Percentiles rank a stretch among this genome's conserved stretches.
phyloP scores from a whole-genome alignment of 2,888 invertebrate genomes.

The Epinotia bilunana region DNA sequence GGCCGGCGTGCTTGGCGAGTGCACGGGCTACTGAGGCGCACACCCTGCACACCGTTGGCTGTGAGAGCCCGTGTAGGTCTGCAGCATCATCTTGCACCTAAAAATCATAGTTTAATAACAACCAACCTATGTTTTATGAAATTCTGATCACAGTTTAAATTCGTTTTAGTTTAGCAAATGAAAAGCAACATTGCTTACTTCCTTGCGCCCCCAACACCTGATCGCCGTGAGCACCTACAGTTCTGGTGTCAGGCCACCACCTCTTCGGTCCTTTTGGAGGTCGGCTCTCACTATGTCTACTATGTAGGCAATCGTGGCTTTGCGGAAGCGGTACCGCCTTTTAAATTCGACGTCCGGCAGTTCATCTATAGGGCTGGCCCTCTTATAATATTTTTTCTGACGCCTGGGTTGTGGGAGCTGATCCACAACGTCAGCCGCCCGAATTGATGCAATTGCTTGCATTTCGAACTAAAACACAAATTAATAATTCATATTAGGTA shows the following conservation, averaged over 20 bases:
- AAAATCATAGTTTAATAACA: background rate
- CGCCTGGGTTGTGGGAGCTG: background rate
- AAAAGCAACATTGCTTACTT: background rate
- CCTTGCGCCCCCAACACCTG: background rate
- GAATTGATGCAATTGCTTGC: background rate
- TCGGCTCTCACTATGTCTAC: background rate
- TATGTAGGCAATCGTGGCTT: background rate
- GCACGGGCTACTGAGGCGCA: background rate
- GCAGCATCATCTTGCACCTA: constrained; percentile 20
- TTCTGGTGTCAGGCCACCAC: constrained; percentile 14
- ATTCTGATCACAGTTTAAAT: background rate
- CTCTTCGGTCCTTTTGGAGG: background rate
- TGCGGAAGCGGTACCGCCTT: background rate
- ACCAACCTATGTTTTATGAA: background rate
- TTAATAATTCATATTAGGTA: no score
- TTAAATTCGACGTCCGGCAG: constrained; percentile 2
- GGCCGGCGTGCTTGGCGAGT: background rate
- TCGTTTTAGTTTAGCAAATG: background rate
- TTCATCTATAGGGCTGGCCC: background rate
- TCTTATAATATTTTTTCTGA: background rate
- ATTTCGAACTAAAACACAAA: no score
- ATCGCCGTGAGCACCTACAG: constrained; percentile 7
- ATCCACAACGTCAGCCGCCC: background rate
- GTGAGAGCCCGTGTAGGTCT: constrained; percentile 19
- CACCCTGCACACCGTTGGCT: constrained; percentile 1